Percentiles rank a stretch among this genome's conserved stretches.
These are phyloP conservation scores for Anastrepha ludens DNA, from an alignment of 1,140 invertebrate genomes.

Conservation along the genomic window DNA sequence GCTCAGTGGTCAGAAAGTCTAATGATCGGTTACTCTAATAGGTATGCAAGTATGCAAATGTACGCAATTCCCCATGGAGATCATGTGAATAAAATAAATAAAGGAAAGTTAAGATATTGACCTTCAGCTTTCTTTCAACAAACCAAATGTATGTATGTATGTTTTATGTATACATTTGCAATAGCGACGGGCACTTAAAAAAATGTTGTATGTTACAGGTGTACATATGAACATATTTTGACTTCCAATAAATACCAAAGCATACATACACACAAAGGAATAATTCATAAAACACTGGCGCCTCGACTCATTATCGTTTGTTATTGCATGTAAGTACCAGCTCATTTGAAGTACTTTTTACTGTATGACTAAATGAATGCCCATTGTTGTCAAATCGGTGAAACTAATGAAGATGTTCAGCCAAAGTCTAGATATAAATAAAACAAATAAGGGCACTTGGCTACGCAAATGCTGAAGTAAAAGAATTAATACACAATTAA, in stretches of 20 bases:
- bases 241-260: background rate
- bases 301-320: background rate
- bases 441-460: background rate
- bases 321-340: background rate
- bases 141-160: background rate
- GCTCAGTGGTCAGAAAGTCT: too few species aligned
- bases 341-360: background rate
- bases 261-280: background rate
- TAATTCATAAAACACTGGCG: background rate
- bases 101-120: too few species aligned
- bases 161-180: background rate
- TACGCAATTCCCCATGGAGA: too few species aligned
- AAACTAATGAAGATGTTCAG: background rate
- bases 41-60: too few species aligned
- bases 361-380: background rate
- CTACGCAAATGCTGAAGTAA: background rate
- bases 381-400: conserved; percentile 9
- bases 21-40: too few species aligned
- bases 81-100: too few species aligned
- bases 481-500: background rate
- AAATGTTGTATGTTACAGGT: background rate
- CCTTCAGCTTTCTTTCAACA: background rate
- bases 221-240: background rate
- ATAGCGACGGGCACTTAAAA: background rate
- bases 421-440: background rate